phyloP scores from a whole-genome alignment of 64 coral and sea anemone species.

The Pocillopora damicornis region DNA sequence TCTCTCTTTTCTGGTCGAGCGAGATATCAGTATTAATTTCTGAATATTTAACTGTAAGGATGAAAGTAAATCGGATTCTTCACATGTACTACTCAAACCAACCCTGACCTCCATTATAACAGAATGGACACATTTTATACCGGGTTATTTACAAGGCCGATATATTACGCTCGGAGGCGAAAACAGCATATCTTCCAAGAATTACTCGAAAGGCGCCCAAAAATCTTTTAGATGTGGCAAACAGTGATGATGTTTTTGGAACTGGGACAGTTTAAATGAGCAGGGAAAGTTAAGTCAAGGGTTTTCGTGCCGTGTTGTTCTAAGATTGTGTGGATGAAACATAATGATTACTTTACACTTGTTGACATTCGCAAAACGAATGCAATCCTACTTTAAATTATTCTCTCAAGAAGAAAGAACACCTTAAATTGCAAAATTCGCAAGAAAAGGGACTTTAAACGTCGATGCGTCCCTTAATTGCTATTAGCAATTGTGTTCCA shows the following conservation, averaged over 20 bases:
- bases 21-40: too few species aligned
- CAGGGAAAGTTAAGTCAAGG: neutral
- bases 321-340: neutral
- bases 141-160: too few species aligned
- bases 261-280: neutral
- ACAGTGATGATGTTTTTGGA: neutral
- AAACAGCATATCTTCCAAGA: neutral
- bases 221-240: neutral
- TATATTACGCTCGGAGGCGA: neutral
- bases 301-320: neutral
- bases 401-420: neutral
- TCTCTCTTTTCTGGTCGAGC: too few species aligned
- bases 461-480: neutral
- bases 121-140: neutral
- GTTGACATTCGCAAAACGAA: neutral
- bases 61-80: neutral
- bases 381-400: neutral
- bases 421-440: neutral
- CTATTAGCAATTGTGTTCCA: neutral
- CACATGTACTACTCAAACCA: neutral
- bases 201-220: neutral
- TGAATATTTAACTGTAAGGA: too few species aligned
- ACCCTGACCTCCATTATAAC: neutral
- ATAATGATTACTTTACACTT: slow-evolving; percentile 7
- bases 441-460: neutral